Conservation (phyloP, 2,113 vertebrate genomes). For the Pseudopodoces humilis region DNA sequence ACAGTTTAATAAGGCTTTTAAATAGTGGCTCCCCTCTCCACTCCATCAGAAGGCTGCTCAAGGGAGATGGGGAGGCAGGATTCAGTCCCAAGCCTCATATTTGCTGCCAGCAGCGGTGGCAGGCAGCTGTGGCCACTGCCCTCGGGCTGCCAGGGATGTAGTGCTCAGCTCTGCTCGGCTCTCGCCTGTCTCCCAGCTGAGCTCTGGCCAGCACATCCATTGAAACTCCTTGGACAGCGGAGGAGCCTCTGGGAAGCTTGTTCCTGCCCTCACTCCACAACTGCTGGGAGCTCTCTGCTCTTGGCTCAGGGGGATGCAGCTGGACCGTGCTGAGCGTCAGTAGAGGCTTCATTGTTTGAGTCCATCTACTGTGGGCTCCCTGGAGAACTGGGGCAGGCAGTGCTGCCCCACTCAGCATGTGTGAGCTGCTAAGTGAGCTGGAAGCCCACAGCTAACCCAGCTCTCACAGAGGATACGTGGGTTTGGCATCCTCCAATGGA, state of each 20-base stretch:
- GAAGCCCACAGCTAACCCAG: background rate
- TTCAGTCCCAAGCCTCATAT: background rate
- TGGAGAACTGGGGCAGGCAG: background rate
- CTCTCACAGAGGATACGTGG: background rate
- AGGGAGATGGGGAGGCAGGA: background rate
- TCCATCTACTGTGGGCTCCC: background rate
- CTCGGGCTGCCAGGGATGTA: background rate
- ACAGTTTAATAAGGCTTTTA: background rate
- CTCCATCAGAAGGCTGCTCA: background rate
- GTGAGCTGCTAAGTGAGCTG: background rate
- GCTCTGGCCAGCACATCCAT: background rate
- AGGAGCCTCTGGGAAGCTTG: background rate
- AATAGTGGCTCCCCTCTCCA: background rate
- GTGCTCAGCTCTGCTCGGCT: background rate
- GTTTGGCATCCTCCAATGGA: background rate
- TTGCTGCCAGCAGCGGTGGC: background rate
- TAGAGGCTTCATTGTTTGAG: background rate
- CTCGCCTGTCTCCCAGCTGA: background rate
- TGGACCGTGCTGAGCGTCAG: rapidly evolving
- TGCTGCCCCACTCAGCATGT: background rate
- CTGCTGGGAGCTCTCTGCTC: background rate
- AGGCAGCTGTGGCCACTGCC: background rate
- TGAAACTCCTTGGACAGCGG: background rate
- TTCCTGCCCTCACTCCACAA: background rate
- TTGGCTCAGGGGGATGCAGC: background rate